Percentiles rank a stretch among this genome's conserved stretches.
phyloP scores from a whole-genome alignment of 2,797 vertebrate species.

The Phoxinus dragarum region DNA sequence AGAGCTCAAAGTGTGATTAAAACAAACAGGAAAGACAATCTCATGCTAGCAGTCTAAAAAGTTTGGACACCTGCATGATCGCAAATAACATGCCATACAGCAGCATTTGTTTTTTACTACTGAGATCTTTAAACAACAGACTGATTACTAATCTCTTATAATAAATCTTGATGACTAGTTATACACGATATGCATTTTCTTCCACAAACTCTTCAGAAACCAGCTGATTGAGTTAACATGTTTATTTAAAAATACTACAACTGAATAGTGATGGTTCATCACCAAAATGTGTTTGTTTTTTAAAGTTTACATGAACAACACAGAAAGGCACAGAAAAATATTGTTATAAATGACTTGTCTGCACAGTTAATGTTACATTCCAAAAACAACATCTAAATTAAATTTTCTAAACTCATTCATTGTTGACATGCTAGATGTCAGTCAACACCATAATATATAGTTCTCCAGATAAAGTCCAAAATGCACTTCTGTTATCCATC shows the following conservation, averaged over 20 bases:
- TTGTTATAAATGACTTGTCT: slow-evolving; percentile 21
- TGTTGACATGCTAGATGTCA: slow-evolving; percentile 26
- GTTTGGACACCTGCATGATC: neutral
- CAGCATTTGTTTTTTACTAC: neutral
- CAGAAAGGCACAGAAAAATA: slow-evolving; percentile 16
- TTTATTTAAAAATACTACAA: slow-evolving; percentile 56
- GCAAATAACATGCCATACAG: neutral
- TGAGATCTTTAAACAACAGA: neutral
- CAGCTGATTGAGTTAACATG: slow-evolving; percentile 59
- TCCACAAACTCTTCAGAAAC: slow-evolving; percentile 61
- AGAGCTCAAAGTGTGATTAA: neutral
- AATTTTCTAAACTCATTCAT: neutral
- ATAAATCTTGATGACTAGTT: neutral
- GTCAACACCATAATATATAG: slow-evolving; percentile 10
- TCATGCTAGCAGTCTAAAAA: neutral
- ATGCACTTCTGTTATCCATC: neutral
- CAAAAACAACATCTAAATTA: slow-evolving; percentile 40
- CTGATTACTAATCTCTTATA: neutral
- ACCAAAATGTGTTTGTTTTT: slow-evolving; percentile 1
- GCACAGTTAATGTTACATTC: slow-evolving; percentile 61
- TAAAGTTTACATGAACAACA: slow-evolving; percentile 23
- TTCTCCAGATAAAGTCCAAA: neutral
- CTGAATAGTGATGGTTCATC: slow-evolving; percentile 27
- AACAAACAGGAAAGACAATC: slow-evolving; percentile 1
- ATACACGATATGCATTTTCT: neutral